Percentiles rank a stretch among this genome's conserved stretches.
phyloP scores from a whole-genome alignment of 2,797 vertebrate species.

The Poliocrania exsul region DNA sequence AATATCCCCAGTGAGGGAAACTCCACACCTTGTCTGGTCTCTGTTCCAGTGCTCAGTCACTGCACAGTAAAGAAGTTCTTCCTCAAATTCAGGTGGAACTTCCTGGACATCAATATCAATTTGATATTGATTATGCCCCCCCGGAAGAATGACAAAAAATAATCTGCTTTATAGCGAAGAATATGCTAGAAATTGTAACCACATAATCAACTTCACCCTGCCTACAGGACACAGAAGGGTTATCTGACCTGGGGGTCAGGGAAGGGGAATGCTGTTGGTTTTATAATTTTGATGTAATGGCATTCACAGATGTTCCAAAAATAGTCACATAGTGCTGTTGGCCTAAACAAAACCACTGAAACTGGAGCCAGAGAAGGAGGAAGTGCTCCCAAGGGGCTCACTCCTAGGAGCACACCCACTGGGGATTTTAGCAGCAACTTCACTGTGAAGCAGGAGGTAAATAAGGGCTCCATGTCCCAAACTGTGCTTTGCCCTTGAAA shows the following conservation, averaged over 20 bases:
- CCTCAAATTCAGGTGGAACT: not conserved
- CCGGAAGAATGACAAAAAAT: not conserved
- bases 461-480: not conserved
- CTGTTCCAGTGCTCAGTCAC: not conserved
- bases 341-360: not conserved
- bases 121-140: not conserved
- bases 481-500: not conserved
- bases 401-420: not conserved
- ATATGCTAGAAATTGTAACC: not conserved
- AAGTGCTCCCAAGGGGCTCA: not conserved
- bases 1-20: not conserved
- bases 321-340: not conserved
- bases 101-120: not conserved
- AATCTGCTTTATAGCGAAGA: not conserved
- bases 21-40: accelerated
- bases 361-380: not conserved
- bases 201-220: not conserved
- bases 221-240: not conserved
- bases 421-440: not conserved
- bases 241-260: not conserved
- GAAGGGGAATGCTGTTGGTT: not conserved
- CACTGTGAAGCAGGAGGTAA: not conserved
- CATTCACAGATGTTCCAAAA: not conserved
- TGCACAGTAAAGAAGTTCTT: not conserved
- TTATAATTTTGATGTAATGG: accelerated